Base-by-base conservation (phyloP, 2,797 vertebrate genomes). In the Poecilia velifera region DNA sequence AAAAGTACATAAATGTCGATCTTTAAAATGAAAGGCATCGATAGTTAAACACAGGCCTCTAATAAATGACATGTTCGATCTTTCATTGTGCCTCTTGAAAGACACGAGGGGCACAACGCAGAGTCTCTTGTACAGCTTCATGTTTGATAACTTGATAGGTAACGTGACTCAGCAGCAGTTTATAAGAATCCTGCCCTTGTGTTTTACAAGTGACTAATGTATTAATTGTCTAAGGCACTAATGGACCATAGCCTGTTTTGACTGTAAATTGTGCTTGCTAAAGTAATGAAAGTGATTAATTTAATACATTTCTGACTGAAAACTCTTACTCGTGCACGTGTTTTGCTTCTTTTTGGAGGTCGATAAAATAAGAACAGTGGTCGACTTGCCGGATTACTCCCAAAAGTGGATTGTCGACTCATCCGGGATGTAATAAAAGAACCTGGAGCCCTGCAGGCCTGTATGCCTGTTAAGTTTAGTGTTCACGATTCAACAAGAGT, bases 221-320 rank as follows among this genome's bases (percentile, higher is more conserved):
- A 94, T 94, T 95, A 94, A 94, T 92, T 94, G 90, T 96, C 91
- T 91, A 92, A 95, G 91, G 93, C 95, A 95, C 93, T 94, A 94
- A 96, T 95, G 95, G 95, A 96, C 95, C 94, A 95, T 95, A 93
- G 93, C 93, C 94, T 94, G 91, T 94, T 96, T 94, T 95, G 91
- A 95, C 91, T 96, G 94, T 96, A 96, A 95, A 94, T 94, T 96
- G 95, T 96, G 94, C 94, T 95, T 91, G 92, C 95, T 94, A 89
- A 95, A 94, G 94, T 95, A 93, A 95, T 96, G 87, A 93, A 96
- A 95, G 92, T 96, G 93, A 94, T 94, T 96, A 96, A 96, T 95
- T 96, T 96, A 96, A 96, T 96, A 96, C 93, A 96, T 95, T 94
- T 94, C 92, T 94, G 93, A 95, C 88, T 91, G 87, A 94, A 95